Base-by-base conservation (phyloP, 2,888 invertebrate genomes). In the Philhelius pedissequus region DNA sequence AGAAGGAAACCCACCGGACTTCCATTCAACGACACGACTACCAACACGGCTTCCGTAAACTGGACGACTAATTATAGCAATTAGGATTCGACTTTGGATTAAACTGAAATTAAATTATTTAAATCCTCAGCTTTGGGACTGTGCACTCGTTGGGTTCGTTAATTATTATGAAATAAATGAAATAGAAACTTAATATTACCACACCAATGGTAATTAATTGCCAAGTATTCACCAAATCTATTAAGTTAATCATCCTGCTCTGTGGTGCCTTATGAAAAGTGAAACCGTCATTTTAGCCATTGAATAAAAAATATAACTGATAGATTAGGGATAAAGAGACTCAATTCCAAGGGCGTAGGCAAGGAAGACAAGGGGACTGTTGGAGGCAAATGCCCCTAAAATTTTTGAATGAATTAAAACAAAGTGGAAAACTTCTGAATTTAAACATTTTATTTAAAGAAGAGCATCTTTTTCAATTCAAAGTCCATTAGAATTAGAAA, bases 91-190 rank as follows among this genome's bases (percentile, higher is more conserved):
- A 56, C 66, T 76, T 54, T 20, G 82, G 71, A 82, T 82, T 82
- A 77, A 82, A 82, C 66, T 62, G 60, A 73, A 77, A 69, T 77
- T 58, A 81, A 71, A 81, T 81, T 76, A 81, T 81, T 81, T 81
- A 76, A 81, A 76, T 81, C 81, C 75, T 50, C 30, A 52, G 25
- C 48, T 20, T 48, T 76, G n/a, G 22, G 43, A 25, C 7, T 6
- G n/a, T 22, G 22, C 48, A 6, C 5, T 27, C 71, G 32, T 50
- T 40, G 45, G 35, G 15, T 66, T 76, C 71, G 71, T 82, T 77
- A 82, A 82, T 76, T 76, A 82, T 82, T 76, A 82, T 82, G 71
- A 82, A 82, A 73, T 77, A 82, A 77, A 68, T 68, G 38, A 71
- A 81, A 76, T 71, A 54, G 66, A 62, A 77, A 76, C 76, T 43